A percentile compares a stretch with the other conserved stretches of the same genome.
These are phyloP conservation scores for Grammomys surdaster DNA, from an alignment of 2,113 vertebrate genomes.

Conservation along the genomic window DNA sequence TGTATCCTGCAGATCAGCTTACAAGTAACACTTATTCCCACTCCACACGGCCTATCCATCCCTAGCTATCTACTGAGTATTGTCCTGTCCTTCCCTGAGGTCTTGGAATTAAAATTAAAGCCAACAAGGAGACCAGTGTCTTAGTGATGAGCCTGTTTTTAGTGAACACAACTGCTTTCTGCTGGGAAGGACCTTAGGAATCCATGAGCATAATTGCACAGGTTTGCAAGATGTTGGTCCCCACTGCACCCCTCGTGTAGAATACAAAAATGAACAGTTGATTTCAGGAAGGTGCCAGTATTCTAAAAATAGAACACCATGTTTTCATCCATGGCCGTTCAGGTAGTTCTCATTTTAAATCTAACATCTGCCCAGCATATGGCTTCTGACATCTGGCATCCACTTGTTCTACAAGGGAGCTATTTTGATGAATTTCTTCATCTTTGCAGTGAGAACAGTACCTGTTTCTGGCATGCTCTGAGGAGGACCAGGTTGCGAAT, in stretches of 20 bases:
- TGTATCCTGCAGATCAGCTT: conserved; percentile 77
- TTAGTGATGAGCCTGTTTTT: conserved; percentile 58
- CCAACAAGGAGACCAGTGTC: not conserved
- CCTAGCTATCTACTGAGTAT: not conserved
- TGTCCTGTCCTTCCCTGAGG: not conserved
- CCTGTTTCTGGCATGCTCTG: conserved; percentile 21
- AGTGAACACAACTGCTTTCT: conserved; percentile 21
- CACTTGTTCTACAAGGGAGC: conserved; percentile 34
- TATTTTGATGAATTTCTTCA: conserved; percentile 31
- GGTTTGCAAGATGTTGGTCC: conserved; percentile 43
- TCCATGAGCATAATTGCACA: not conserved
- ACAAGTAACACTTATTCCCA: conserved; percentile 51
- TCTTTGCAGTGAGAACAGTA: conserved; percentile 55
- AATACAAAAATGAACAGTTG: conserved; percentile 62
- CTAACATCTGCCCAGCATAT: conserved; percentile 75
- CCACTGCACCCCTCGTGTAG: conserved; percentile 33
- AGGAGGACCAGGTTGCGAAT: not conserved
- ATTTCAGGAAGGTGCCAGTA: conserved; percentile 64
- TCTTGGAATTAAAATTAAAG: conserved; percentile 38
- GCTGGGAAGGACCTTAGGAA: not conserved
- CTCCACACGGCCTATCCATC: conserved; percentile 41
- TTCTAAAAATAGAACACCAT: conserved; percentile 66
- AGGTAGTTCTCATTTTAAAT: conserved; percentile 73
- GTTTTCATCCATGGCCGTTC: conserved; percentile 57
- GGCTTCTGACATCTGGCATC: conserved; percentile 72